Conservation (phyloP, 2,113 vertebrate species). For the Bufo bufo region DNA sequence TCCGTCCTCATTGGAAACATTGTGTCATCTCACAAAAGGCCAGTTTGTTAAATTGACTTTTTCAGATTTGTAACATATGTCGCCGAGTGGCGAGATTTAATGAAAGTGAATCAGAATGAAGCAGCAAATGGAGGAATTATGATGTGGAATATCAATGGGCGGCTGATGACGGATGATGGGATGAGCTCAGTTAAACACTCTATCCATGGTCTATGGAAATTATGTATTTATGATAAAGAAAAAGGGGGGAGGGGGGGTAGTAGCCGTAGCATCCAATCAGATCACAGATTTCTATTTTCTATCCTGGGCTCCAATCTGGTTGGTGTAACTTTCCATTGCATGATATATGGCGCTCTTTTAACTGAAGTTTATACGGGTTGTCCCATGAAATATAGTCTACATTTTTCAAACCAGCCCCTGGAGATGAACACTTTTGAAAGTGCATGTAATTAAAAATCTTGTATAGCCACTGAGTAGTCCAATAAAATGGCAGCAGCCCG, state of each 20-base stretch:
- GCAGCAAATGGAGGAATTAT: background rate
- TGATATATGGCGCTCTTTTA: too few relatives aligned
- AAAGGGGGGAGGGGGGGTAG: background rate
- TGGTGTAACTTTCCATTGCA: background rate
- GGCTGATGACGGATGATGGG: background rate
- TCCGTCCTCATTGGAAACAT: constrained; percentile 22
- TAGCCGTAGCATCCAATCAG: background rate
- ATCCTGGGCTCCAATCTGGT: too few relatives aligned
- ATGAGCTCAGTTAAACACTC: background rate
- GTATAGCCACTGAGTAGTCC: too few relatives aligned
- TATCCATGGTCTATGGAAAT: background rate
- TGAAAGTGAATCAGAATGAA: background rate
- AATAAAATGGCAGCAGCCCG: too few relatives aligned
- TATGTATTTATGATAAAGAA: background rate
- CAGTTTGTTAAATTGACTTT: constrained; percentile 20
- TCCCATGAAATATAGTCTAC: too few relatives aligned
- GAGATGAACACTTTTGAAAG: too few relatives aligned
- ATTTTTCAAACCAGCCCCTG: too few relatives aligned
- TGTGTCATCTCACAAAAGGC: background rate
- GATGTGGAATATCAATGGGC: background rate
- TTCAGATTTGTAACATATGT: background rate
- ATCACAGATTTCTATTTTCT: background rate
- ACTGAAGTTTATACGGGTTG: too few relatives aligned
- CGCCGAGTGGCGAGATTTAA: background rate
- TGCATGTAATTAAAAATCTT: too few relatives aligned